Evolutionary conservation across 2,888 invertebrate genomes (phyloP), one percentile per base, ranked within the genome.

Genomic region (Timandra comae): DNA sequence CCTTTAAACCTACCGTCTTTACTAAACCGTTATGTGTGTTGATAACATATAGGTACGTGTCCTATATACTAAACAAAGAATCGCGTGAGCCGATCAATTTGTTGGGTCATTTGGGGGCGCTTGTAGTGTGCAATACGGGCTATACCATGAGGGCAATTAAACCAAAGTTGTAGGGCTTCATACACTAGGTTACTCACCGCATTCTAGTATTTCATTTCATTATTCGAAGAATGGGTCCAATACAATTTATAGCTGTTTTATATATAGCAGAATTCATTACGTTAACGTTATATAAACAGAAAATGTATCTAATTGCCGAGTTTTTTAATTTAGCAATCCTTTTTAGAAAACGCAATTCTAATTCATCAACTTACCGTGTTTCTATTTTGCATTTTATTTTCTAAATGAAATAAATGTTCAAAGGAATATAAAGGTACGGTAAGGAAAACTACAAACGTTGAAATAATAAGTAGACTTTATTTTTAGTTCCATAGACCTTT

Each of bases 51-150:
- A 24, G 23, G 20, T 51, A 39, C 16, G 16, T 16, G 16, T 42
- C 43, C 42, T 40, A 41, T 43, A 39, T 31, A 49, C 29, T 35
- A 59, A 66, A 61, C 56, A 50, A 63, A 64, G 57, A 52, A 70
- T 84, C 67, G 84, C 84, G 82, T 84, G 84, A 60, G 65, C 61
- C 64, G 66, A 70, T 78, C 78, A 84, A 81, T 82, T 84, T 81
- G 79, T 72, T 65, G 64, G 74, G 72, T 78, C 78, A 75, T 76
- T 81, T 71, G 69, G 63, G 67, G 68, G 71, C 66, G 60, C 60
- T 46, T 60, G 45, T 43, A 60, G 64, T 63, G 49, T 60, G 61
- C 71, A 70, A 73, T 76, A 76, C 70, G 79, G 78, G 76, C 63
- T 58, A 50, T 52, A 53, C 54, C 54, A 60, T 65, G 60, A 64